Conservation (phyloP, 1,140 invertebrate species). For the Hypsibius dujardini region DNA sequence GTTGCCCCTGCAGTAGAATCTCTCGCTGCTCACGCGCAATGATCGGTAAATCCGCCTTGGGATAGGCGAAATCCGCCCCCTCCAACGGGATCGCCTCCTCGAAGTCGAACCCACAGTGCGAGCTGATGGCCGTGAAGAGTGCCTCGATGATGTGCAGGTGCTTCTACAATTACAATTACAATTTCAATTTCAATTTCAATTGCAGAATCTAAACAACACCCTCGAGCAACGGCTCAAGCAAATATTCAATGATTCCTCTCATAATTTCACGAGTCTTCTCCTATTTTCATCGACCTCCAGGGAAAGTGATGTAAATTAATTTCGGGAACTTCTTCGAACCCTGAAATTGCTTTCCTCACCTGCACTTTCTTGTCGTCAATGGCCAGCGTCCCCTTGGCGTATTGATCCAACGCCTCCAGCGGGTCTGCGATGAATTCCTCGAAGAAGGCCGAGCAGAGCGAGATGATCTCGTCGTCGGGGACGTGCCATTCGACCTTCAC, state of each 20-base stretch:
- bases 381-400: slow-evolving; percentile 29
- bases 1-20: slow-evolving; percentile 24
- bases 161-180: no score
- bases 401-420: slow-evolving; percentile 38
- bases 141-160: slow-evolving; percentile 20
- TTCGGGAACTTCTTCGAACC: no score
- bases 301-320: no score
- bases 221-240: no score
- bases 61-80: slow-evolving; percentile 25
- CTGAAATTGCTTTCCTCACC: no score
- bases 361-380: slow-evolving; percentile 26
- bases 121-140: neutral
- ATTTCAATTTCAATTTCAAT: no score
- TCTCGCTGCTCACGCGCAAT: slow-evolving; percentile 21
- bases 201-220: no score
- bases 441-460: slow-evolving; percentile 42
- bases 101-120: slow-evolving; percentile 20
- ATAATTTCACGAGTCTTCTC: no score
- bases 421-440: slow-evolving; percentile 42
- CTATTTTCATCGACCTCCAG: no score
- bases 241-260: no score
- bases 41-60: slow-evolving; percentile 22
- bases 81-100: slow-evolving; percentile 20
- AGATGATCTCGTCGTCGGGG: slow-evolving; percentile 49
- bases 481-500: slow-evolving; percentile 56